Base-by-base conservation (phyloP, 1,140 invertebrate species). In the Temnothorax curvispinosus region DNA sequence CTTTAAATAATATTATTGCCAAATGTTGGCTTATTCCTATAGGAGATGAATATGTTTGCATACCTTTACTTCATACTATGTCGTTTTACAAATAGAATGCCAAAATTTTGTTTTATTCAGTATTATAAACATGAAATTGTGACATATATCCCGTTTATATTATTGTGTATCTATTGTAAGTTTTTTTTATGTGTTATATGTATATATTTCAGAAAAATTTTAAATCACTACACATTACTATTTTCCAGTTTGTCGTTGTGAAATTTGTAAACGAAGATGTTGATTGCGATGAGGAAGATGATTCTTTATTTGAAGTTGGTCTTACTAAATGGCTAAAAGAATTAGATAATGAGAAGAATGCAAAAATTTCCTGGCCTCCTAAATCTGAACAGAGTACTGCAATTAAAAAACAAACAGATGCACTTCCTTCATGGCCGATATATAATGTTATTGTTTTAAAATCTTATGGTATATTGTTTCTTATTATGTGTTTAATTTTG, bases 391-490 rank as follows among this genome's bases (percentile, higher is more conserved):
- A 74, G 18, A n/a, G 71, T 21, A 56, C 13, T 41, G 50, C 71
- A 74, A 1, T 74, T n/a, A 56, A 74, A 56, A 74, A 21, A 56
- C 7, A 74, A 74, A 4, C 11, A 21, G n/a, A 74, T 74, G 8
- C 71, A 52, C 44, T 2, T 35, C 67, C 44, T 71, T 71, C 27
- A 71, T 71, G 67, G 67, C 44, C 44, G 13, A 52, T 50, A 32
- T 71, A 71, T 71, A 71, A 71, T 71, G 67, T 52, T 71, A 6
- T 6, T 69, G 67, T 71, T 71, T 71, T 71, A 71, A 71, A 52
- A 71, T 71, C 1, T 15, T 71, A 71, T 71, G 44, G 47, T 71
- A 71, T 71, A 3, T 47, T 71, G 67, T 11, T 71, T 71, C 15
- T 71, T 50, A 47, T 44, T 47, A 32, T 15, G 8, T 69, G 1